Percentiles rank a stretch among this genome's conserved stretches.
Conservation (phyloP, 2,888 invertebrate species). For the Choristoneura rosaceana region DNA sequence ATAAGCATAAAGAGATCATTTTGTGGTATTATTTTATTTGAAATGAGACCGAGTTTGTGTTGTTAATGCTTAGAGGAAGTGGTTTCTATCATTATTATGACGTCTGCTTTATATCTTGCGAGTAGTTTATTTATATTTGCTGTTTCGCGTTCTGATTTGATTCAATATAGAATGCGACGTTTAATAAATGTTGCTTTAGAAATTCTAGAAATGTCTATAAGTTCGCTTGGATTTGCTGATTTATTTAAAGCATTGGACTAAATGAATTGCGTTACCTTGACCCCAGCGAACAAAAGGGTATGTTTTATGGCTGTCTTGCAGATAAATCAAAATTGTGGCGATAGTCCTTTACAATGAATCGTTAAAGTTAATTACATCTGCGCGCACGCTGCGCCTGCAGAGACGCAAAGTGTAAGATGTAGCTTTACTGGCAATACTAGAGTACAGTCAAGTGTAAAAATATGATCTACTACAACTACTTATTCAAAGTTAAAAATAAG, state of each 20-base stretch:
- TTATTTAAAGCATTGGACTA: slow-evolving; percentile 28
- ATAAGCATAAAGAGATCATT: slow-evolving; percentile 39
- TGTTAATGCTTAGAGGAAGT: slow-evolving; percentile 42
- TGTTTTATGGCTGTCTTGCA: slow-evolving; percentile 56
- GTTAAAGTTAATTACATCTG: slow-evolving; percentile 57
- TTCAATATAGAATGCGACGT: slow-evolving; percentile 14
- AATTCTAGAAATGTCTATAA: slow-evolving; percentile 16
- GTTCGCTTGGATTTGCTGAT: slow-evolving; percentile 18
- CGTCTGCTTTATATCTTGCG: slow-evolving; percentile 35
- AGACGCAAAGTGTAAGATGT: slow-evolving; percentile 22
- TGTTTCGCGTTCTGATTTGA: slow-evolving; percentile 28
- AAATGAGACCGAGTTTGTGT: slow-evolving; percentile 38
- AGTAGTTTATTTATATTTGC: slow-evolving; percentile 31
- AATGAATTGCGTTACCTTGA: slow-evolving; percentile 53
- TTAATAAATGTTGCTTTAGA: slow-evolving; percentile 24
- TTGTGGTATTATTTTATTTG: slow-evolving; percentile 42
- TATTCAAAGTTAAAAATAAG: too few relatives aligned
- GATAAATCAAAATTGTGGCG: slow-evolving; percentile 62
- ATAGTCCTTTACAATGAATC: slow-evolving; percentile 60
- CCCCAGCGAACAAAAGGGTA: slow-evolving; percentile 66
- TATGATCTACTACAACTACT: too few relatives aligned
- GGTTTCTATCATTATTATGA: slow-evolving; percentile 43
- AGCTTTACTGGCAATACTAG: too few relatives aligned
- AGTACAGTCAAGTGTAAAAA: too few relatives aligned
- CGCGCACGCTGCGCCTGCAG: slow-evolving; percentile 30